phyloP scores from a whole-genome alignment of 2,113 vertebrate species.

The Pao palembangensis region DNA sequence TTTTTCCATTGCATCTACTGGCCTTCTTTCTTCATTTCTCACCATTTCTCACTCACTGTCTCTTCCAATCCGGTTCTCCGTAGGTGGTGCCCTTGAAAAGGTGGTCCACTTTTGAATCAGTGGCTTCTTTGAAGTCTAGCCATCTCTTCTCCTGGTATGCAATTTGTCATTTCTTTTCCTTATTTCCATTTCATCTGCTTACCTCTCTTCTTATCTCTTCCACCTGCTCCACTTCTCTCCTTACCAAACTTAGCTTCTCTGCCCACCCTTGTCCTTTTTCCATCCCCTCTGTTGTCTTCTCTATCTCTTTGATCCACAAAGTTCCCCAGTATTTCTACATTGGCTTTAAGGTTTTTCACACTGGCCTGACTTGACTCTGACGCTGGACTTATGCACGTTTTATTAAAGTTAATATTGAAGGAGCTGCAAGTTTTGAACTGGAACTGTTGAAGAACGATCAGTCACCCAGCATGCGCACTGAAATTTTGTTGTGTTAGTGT shows the following conservation, averaged over 20 bases:
- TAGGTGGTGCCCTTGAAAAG: slow-evolving; percentile 41
- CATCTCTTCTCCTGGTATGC: slow-evolving; percentile 21
- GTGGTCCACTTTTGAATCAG: slow-evolving; percentile 46
- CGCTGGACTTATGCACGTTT: slow-evolving; percentile 14
- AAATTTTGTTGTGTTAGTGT: background rate
- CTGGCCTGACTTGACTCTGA: slow-evolving; percentile 32
- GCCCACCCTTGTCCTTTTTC: background rate
- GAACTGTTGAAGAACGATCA: slow-evolving; percentile 3
- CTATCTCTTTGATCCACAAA: slow-evolving; percentile 32
- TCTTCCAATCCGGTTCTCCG: slow-evolving; percentile 37
- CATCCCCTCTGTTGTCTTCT: slow-evolving; percentile 1
- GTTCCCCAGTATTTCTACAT: slow-evolving; percentile 15
- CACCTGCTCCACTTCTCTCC: slow-evolving; percentile 4
- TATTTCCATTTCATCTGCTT: slow-evolving; percentile 21
- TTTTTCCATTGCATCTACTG: slow-evolving; percentile 15
- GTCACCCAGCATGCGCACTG: slow-evolving; percentile 6
- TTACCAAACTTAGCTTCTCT: slow-evolving; percentile 5
- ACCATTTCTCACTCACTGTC: slow-evolving; percentile 12
- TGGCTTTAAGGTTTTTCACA: slow-evolving; percentile 28
- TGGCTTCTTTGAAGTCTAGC: slow-evolving; percentile 57
- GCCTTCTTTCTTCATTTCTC: slow-evolving; percentile 22
- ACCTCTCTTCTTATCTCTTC: slow-evolving; percentile 13
- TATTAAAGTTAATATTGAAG: slow-evolving; percentile 2
- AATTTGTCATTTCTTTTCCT: slow-evolving; percentile 7
- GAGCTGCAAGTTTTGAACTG: background rate